Evolutionary conservation across 2,113 vertebrate species (phyloP).

Genomic region (Engystomops pustulosus): DNA sequence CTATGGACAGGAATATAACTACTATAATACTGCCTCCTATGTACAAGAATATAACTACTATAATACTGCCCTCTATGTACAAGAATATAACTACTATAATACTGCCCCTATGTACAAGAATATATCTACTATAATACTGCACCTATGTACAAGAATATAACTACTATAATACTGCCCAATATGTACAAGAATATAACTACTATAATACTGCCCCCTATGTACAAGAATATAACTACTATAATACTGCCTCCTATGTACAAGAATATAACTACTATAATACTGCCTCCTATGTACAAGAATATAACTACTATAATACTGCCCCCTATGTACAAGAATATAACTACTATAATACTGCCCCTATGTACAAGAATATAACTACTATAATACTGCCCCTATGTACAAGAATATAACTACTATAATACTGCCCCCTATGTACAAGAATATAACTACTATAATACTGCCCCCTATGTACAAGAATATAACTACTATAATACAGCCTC

Average conservation of each 20-base stretch:
- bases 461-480: too few species aligned
- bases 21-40: too few species aligned
- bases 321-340: background rate
- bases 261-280: too few species aligned
- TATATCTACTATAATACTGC: constrained; percentile 5
- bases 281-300: too few species aligned
- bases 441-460: too few species aligned
- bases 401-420: too few species aligned
- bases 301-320: too few species aligned
- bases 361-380: constrained; percentile 1
- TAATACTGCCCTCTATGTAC: background rate
- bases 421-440: too few species aligned
- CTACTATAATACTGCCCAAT: background rate
- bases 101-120: background rate
- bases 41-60: background rate
- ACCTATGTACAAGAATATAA: background rate
- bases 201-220: background rate
- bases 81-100: background rate
- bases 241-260: background rate
- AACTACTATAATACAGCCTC: too few species aligned
- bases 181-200: constrained; percentile 7
- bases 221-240: constrained; percentile 13
- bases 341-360: background rate
- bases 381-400: background rate
- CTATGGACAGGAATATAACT: too few species aligned